Percentiles rank a stretch among this genome's conserved stretches.
phyloP scores from a whole-genome alignment of 1,140 invertebrate species.

The Zaprionus africanus region DNA sequence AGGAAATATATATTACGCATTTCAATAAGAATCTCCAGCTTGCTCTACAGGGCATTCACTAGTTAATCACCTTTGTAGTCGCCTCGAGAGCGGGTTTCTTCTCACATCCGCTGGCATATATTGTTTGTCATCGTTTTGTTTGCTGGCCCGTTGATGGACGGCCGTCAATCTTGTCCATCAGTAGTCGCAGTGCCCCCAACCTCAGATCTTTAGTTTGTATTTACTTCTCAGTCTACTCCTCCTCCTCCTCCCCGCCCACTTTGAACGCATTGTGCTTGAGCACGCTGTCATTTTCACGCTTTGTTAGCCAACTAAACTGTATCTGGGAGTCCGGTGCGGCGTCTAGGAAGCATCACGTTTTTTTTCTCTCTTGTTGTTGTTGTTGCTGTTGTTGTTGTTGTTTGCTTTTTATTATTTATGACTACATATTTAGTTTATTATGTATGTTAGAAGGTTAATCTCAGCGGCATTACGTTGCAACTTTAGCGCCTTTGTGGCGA shows the following conservation, averaged over 20 bases:
- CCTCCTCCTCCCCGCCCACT: not conserved
- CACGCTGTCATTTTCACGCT: conserved; percentile 77
- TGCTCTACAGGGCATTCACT: conserved; percentile 6
- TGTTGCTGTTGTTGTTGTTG: conserved; percentile 6
- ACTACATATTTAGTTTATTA: conserved; percentile 64
- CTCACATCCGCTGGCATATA: conserved; percentile 50
- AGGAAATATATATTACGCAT: not conserved
- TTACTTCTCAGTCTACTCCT: not conserved
- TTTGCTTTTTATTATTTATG: conserved; percentile 46
- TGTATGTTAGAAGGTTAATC: conserved; percentile 81
- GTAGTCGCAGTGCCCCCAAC: conserved; percentile 36
- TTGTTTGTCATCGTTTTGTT: conserved; percentile 76
- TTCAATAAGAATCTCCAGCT: not conserved
- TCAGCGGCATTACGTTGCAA: conserved; percentile 74
- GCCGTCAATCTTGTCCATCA: conserved; percentile 46
- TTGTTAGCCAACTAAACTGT: conserved; percentile 81
- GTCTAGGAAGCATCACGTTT: conserved; percentile 56
- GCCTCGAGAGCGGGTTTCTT: conserved; percentile 49
- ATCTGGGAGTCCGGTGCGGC: conserved; percentile 27
- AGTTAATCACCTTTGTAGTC: not conserved
- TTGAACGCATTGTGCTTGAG: conserved; percentile 43
- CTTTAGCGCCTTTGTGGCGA: conserved; percentile 51
- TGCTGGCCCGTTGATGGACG: conserved; percentile 47
- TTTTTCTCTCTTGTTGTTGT: conserved; percentile 9
- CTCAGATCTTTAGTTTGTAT: conserved; percentile 10